phyloP scores from a whole-genome alignment of 2,888 invertebrate species.

The Hyposoter didymator region DNA sequence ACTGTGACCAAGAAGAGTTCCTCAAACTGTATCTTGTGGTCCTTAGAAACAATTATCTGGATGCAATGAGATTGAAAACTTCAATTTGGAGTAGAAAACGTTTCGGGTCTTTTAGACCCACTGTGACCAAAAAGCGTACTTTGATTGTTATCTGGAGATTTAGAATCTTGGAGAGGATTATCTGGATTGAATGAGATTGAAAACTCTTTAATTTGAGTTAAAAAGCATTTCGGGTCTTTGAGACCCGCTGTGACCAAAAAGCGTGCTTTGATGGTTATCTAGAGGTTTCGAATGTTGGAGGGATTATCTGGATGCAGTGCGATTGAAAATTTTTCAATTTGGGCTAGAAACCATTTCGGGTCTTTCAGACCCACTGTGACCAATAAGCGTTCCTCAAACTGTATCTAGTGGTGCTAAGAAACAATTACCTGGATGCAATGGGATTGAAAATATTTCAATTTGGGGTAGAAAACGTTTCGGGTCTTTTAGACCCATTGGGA shows the following conservation, averaged over 20 bases:
- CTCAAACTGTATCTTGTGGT: no score
- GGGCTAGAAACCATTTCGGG: background rate
- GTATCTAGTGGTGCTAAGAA: no score
- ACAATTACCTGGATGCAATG: no score
- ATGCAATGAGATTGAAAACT: background rate
- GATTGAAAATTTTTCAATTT: background rate
- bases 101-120: background rate
- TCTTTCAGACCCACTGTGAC: background rate
- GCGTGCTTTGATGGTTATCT: no score
- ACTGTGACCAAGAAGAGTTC: background rate
- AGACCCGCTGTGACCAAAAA: no score
- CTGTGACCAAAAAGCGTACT: background rate
- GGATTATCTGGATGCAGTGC: no score
- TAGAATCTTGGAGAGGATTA: no score
- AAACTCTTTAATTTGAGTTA: background rate
- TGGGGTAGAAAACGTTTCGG: background rate
- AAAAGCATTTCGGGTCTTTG: no score
- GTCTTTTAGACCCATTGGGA: background rate
- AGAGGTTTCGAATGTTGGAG: no score
- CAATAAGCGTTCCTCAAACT: background rate
- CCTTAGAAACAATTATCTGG: no score
- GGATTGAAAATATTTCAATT: background rate
- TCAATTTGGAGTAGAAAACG: background rate
- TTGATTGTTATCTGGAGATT: no score
- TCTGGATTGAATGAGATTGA: background rate